Conservation (phyloP, 2,888 invertebrate species). For the Rhamphomyia laevipes region DNA sequence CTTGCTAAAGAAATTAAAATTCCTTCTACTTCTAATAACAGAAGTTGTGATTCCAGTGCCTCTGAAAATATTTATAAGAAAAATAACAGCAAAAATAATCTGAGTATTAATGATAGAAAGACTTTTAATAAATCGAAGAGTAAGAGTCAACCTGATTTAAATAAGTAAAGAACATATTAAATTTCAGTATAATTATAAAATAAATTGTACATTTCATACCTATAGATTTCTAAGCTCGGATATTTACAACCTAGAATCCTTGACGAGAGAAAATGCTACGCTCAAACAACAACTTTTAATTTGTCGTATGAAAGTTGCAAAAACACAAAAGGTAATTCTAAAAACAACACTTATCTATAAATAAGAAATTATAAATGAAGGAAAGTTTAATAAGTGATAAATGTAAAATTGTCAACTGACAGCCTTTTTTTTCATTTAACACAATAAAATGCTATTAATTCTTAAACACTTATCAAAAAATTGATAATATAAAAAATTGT, state of each 20-base stretch:
- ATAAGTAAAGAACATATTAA: slow-evolving; percentile 12
- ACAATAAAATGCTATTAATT: too few species aligned
- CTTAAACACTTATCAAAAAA: too few species aligned
- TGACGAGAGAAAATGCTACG: slow-evolving; percentile 56
- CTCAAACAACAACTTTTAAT: slow-evolving; percentile 73
- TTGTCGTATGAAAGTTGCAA: slow-evolving; percentile 70
- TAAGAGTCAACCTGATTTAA: slow-evolving; percentile 19
- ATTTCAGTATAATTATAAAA: too few species aligned
- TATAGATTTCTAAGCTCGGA: slow-evolving; percentile 13
- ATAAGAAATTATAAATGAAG: too few species aligned
- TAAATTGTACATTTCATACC: not conserved
- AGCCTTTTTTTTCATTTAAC: too few species aligned
- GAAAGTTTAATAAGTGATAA: too few species aligned
- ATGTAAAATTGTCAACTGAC: too few species aligned
- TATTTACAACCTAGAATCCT: slow-evolving; percentile 13
- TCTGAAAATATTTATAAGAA: too few species aligned
- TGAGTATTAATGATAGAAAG: slow-evolving; percentile 10
- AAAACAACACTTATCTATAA: too few species aligned
- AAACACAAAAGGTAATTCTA: slow-evolving; percentile 73
- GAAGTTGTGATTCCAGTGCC: not conserved
- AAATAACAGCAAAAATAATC: too few species aligned
- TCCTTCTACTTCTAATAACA: slow-evolving; percentile 11
- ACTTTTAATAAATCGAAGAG: slow-evolving; percentile 16
- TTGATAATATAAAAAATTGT: too few species aligned
- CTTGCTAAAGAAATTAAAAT: slow-evolving; percentile 60